Base-by-base conservation (phyloP, 2,888 invertebrate genomes). In the Ophion costatus region DNA sequence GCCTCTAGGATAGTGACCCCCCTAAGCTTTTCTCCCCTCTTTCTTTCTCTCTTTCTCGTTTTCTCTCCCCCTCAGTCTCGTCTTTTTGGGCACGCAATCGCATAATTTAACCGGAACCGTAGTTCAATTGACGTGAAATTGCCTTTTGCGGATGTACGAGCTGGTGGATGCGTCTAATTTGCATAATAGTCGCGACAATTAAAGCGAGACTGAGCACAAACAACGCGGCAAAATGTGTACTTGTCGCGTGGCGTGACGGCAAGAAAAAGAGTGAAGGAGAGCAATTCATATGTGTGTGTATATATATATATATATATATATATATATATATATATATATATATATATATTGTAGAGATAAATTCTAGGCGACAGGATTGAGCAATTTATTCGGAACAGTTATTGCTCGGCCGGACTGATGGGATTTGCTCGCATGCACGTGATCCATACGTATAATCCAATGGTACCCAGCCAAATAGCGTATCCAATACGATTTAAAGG, bases 381-480 rank as follows among this genome's bases (percentile, higher is more conserved):
- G 57, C 69, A 80, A 82, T 85, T 78, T 67, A 82, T 61, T 38
- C 78, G 84, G 45, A 74, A 83, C 83, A 82, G 83, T 85, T 83
- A 71, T 85, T 73, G 29, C 45, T 57, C 74, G 75, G 57, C 57
- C 64, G 63, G 42, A 66, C 70, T 78, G 57, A 66, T 51, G 67
- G 42, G 64, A 42, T 57, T 56, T 63, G 38, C 38, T 75, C 33
- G 61, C 38, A 51, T 80, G 38, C 51, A 42, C 56, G 59, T 63
- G 38, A 20, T 76, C 56, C 57, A 67, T 29, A 17, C 42, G 20
- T 61, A 14, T 80, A 33, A 20, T 61, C 10, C 9, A 73, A 42
- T 17, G 9, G 33, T 24, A 42, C 59, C 9, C 20, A 29, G 29
- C 20, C 17, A 24, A 61, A 61, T 14, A 9, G 17, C 73, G 61